Conservation (phyloP, 2,888 invertebrate species). For the Lasioglossum pauxillum region DNA sequence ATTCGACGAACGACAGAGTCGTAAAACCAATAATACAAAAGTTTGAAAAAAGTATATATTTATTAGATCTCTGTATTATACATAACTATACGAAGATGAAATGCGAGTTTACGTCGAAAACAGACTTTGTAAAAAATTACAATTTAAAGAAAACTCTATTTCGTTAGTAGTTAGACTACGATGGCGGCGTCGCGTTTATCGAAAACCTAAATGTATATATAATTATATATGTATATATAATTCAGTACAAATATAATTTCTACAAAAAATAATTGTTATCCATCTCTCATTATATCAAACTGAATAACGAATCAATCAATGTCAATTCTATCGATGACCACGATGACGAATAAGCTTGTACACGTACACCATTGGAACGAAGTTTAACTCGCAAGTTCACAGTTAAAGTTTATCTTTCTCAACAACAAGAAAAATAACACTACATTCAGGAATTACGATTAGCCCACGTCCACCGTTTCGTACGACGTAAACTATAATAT, state of each 20-base stretch:
- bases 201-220: conserved; percentile 38
- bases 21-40: background rate
- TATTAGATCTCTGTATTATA: conserved; percentile 71
- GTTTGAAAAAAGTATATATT: conserved; percentile 73
- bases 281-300: conserved; percentile 46
- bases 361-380: conserved; percentile 39
- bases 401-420: conserved; percentile 36
- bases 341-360: conserved; percentile 43
- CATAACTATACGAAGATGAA: conserved; percentile 67
- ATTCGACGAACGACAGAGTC: background rate
- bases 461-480: conserved; percentile 15
- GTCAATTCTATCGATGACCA: conserved; percentile 13
- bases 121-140: conserved; percentile 53
- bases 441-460: conserved; percentile 53
- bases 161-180: conserved; percentile 52
- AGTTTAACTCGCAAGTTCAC: conserved; percentile 35
- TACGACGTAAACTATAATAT: conserved; percentile 15
- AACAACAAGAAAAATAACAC: conserved; percentile 54
- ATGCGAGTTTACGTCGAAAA: conserved; percentile 60
- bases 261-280: conserved; percentile 61
- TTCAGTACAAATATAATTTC: conserved; percentile 57
- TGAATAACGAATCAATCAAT: conserved; percentile 40
- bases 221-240: conserved; percentile 33
- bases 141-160: conserved; percentile 55
- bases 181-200: conserved; percentile 22